Conservation (phyloP, 2,113 vertebrate genomes). For the Gambusia holbrooki region DNA sequence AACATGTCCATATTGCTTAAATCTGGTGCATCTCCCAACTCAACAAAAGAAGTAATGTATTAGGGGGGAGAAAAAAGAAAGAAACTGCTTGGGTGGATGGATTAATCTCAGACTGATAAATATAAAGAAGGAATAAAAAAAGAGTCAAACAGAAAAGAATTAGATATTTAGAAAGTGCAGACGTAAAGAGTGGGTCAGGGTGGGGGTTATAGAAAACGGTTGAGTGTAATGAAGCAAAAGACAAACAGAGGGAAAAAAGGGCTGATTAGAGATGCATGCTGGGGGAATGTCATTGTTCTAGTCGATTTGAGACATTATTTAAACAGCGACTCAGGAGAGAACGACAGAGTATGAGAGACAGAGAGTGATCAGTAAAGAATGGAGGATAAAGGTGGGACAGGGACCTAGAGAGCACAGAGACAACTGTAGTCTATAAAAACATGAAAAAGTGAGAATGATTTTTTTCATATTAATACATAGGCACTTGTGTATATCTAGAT, state of each 20-base stretch:
- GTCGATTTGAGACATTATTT: conserved; percentile 79
- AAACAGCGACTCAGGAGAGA: conserved; percentile 70
- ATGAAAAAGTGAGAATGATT: neutral
- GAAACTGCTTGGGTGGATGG: conserved; percentile 14
- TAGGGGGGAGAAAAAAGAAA: neutral
- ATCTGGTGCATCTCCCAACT: conserved; percentile 26
- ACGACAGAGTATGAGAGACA: conserved; percentile 20
- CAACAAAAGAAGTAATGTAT: conserved; percentile 20
- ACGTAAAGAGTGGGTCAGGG: conserved; percentile 45
- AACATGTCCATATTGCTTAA: conserved; percentile 22
- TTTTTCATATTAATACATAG: conserved; percentile 10
- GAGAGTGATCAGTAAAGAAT: conserved; percentile 48
- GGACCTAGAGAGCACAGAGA: conserved; percentile 29
- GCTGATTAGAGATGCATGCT: conserved; percentile 76
- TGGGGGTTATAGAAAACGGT: conserved; percentile 22
- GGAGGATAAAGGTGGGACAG: conserved; percentile 25
- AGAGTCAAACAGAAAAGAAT: conserved; percentile 50
- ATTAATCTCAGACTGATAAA: conserved; percentile 34
- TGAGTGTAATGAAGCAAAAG: conserved; percentile 65
- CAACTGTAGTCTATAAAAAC: conserved; percentile 25
- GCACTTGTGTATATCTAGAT: conserved; percentile 1
- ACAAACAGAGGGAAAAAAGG: conserved; percentile 69
- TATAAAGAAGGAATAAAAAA: conserved; percentile 20
- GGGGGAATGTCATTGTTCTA: conserved; percentile 78
- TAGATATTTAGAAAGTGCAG: conserved; percentile 53